Conservation (phyloP, 2,797 vertebrate species). For the Serranus cabrilla region DNA sequence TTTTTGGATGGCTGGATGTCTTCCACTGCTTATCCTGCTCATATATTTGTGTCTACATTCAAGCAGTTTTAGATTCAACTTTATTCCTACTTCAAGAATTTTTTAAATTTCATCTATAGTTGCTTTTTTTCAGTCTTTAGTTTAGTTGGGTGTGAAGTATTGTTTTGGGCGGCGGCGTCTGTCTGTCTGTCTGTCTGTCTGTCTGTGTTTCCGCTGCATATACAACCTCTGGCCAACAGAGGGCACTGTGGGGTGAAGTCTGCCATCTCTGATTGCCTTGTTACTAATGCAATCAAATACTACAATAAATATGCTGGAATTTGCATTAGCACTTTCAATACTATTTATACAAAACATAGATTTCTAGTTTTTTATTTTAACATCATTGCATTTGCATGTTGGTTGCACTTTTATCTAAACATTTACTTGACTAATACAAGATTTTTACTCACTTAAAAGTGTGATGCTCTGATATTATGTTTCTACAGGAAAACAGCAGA, state of each 20-base stretch:
- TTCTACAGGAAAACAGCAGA: too few relatives aligned
- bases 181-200: too few relatives aligned
- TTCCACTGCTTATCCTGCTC: slow-evolving; percentile 58
- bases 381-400: background rate
- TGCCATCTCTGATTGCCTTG: too few relatives aligned
- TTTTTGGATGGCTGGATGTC: slow-evolving; percentile 43
- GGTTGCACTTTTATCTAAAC: too few relatives aligned
- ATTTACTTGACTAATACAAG: too few relatives aligned
- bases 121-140: slow-evolving; percentile 13
- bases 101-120: slow-evolving; percentile 25
- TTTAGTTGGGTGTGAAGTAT: too few relatives aligned
- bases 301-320: background rate
- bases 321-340: background rate
- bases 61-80: slow-evolving; percentile 28
- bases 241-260: too few relatives aligned
- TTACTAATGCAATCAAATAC: background rate
- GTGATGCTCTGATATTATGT: too few relatives aligned
- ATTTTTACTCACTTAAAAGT: too few relatives aligned
- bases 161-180: too few relatives aligned
- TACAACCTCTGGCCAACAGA: too few relatives aligned
- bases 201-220: too few relatives aligned
- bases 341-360: background rate
- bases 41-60: slow-evolving; percentile 29
- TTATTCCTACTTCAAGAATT: slow-evolving; percentile 40
- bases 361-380: slow-evolving; percentile 3